Evolutionary conservation across 2,113 vertebrate species (phyloP).

Genomic region (Zosterops borbonicus): DNA sequence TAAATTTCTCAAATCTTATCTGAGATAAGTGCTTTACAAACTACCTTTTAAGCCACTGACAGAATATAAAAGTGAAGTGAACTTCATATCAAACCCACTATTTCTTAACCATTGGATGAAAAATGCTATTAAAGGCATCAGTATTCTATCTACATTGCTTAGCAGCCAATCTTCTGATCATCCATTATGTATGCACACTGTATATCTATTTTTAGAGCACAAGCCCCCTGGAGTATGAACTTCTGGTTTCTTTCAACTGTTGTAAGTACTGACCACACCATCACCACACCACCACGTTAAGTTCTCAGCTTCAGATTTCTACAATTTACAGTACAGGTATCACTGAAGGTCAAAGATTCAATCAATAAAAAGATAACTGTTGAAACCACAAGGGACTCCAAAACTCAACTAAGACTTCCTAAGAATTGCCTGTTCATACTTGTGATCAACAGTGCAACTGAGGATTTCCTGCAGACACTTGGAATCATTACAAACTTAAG

Average conservation of each 20-base stretch:
- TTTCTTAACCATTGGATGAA: neutral
- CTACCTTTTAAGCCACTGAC: neutral
- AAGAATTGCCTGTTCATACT: neutral
- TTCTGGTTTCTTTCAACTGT: neutral
- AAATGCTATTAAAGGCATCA: neutral
- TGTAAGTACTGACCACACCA: neutral
- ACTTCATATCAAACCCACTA: neutral
- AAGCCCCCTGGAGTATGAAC: neutral
- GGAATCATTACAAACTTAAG: neutral
- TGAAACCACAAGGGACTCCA: neutral
- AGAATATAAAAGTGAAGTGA: neutral
- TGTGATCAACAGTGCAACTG: neutral
- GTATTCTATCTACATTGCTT: neutral
- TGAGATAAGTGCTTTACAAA: neutral
- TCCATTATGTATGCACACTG: neutral
- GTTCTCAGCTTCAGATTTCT: neutral
- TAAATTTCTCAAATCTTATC: neutral
- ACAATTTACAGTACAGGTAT: neutral
- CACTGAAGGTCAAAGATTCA: neutral
- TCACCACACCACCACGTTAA: accelerated
- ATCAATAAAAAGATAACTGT: neutral
- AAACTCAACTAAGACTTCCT: neutral
- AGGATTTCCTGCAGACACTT: neutral
- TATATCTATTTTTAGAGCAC: neutral
- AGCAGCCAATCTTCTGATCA: neutral